These are phyloP conservation scores for Drosophila yooni DNA, from an alignment of 2,888 invertebrate genomes.

Conservation along the genomic window DNA sequence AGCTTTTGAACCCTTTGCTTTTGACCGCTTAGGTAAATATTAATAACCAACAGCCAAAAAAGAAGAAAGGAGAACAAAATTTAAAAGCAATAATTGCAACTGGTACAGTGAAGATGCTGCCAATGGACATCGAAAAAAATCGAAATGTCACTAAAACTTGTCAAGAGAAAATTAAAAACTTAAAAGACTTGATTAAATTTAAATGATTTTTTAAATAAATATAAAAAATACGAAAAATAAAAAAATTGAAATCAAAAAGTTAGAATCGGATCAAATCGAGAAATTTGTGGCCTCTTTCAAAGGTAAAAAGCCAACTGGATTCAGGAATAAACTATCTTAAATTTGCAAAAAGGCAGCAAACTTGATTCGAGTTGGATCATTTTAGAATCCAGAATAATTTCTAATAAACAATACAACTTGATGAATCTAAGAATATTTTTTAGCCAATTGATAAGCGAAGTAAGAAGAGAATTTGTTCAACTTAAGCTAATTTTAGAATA, in stretches of 20 bases:
- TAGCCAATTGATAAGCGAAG: not conserved
- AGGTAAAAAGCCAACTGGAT: not conserved
- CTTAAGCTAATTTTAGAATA: not conserved
- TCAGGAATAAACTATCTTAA: accelerated
- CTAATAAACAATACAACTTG: not conserved
- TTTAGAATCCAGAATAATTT: not conserved
- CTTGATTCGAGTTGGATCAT: not conserved
- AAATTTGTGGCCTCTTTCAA: not conserved
- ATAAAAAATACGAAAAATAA: not conserved
- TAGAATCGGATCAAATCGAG: too few species aligned
- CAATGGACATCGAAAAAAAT: not conserved
- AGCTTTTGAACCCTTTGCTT: constrained; percentile 57
- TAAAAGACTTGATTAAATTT: not conserved
- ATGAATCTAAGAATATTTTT: not conserved
- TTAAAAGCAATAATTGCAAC: constrained; percentile 11
- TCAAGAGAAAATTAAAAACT: not conserved
- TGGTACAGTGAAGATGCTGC: constrained; percentile 29
- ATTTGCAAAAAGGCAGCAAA: not conserved
- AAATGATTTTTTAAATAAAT: not conserved
- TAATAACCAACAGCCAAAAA: constrained; percentile 58
- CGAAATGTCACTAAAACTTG: not conserved
- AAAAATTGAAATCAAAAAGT: not conserved
- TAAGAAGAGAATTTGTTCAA: not conserved
- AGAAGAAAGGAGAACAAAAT: not conserved
- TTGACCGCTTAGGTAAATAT: constrained; percentile 74